phyloP scores from a whole-genome alignment of 1,140 invertebrate species.

The Drosophila baimaii region DNA sequence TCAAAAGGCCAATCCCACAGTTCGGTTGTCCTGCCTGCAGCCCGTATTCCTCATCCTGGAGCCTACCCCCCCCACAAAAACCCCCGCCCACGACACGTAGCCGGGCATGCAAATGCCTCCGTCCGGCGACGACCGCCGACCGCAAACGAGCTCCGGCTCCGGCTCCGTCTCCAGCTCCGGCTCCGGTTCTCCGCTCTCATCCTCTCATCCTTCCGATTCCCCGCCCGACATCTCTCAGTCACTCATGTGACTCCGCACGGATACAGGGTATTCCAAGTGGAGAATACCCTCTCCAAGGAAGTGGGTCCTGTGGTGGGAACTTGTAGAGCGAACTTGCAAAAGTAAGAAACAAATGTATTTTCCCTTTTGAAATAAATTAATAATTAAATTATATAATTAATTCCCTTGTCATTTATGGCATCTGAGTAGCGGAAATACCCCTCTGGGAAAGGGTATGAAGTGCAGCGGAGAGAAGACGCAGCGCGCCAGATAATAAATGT shows the following conservation, averaged over 20 bases:
- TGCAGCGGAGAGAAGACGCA: constrained; percentile 24
- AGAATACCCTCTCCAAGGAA: constrained; percentile 3
- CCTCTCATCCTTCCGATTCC: neutral
- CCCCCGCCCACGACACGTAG: constrained; percentile 51
- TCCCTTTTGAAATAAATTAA: neutral
- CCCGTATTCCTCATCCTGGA: neutral
- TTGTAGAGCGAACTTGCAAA: neutral
- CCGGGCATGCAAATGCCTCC: constrained; percentile 71
- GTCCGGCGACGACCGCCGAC: constrained; percentile 48
- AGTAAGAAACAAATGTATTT: too few species aligned
- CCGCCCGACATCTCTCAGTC: constrained; percentile 10
- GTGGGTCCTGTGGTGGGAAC: neutral
- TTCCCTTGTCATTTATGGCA: neutral
- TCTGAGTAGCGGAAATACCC: neutral
- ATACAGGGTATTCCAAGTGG: too few species aligned
- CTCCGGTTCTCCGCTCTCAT: neutral
- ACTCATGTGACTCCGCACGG: too few species aligned
- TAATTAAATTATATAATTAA: neutral
- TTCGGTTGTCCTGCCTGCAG: constrained; percentile 8
- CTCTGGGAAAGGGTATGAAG: neutral
- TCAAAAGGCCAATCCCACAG: constrained; percentile 54
- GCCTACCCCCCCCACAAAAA: neutral
- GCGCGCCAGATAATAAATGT: constrained; percentile 75
- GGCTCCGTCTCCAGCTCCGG: neutral
- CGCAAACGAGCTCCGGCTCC: constrained; percentile 42